These are phyloP conservation scores for Mormyrus iriodes DNA, from an alignment of 2,113 vertebrate genomes.

Conservation along the genomic window DNA sequence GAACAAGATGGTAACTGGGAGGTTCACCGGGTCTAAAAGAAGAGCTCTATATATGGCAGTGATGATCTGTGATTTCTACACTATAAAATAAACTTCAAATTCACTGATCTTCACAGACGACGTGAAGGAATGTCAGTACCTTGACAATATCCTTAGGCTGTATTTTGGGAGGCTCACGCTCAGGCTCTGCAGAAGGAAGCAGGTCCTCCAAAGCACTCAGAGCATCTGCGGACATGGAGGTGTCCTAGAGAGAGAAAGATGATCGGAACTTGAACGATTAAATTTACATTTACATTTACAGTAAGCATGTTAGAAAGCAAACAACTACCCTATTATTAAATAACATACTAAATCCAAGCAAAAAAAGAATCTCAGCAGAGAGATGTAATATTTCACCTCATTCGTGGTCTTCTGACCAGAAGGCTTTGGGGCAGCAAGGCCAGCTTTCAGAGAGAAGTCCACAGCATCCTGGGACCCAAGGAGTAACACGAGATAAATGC, in stretches of 20 bases:
- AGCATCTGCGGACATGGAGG: slow-evolving; percentile 10
- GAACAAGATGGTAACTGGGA: not conserved
- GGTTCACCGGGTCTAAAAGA: not conserved
- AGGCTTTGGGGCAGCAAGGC: slow-evolving; percentile 22
- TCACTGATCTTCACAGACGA: not conserved
- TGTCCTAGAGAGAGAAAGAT: not conserved
- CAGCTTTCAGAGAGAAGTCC: slow-evolving; percentile 37
- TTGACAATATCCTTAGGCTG: slow-evolving; percentile 35
- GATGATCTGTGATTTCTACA: not conserved
- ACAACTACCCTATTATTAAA: not conserved
- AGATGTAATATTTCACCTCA: slow-evolving; percentile 18
- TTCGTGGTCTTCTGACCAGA: slow-evolving; percentile 38
- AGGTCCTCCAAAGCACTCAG: not conserved
- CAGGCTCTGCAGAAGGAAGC: not conserved
- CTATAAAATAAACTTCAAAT: not conserved
- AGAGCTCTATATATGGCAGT: too few species aligned
- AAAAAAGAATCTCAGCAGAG: too few species aligned
- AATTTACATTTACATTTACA: not conserved
- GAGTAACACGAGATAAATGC: not conserved
- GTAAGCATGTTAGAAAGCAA: not conserved
- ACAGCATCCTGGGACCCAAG: slow-evolving; percentile 6
- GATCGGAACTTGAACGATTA: not conserved
- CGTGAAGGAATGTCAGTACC: slow-evolving; percentile 20
- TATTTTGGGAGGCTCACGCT: slow-evolving; percentile 32
- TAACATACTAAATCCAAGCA: not conserved